Percentiles rank a stretch among this genome's conserved stretches.
Conservation (phyloP, 2,888 invertebrate genomes). For the Conops quadrifasciatus region DNA sequence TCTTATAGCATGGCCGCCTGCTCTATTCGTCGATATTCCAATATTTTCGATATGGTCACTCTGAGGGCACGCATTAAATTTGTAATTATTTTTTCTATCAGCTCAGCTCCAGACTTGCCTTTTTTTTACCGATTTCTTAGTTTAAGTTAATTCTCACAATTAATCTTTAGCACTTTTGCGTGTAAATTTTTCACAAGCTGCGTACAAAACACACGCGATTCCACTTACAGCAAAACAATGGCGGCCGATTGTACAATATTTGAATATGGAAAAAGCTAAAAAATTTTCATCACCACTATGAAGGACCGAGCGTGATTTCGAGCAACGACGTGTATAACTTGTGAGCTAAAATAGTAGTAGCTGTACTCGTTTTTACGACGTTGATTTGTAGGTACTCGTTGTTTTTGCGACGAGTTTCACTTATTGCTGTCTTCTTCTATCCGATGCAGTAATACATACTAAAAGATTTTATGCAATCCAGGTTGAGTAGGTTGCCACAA, state of each 20-base stretch:
- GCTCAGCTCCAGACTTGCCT: slow-evolving; percentile 23
- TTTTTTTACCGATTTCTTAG: background rate
- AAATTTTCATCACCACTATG: slow-evolving; percentile 29
- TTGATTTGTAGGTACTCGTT: slow-evolving; percentile 34
- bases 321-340: slow-evolving; percentile 29
- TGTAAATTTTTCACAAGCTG: slow-evolving; percentile 6
- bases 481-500: slow-evolving; percentile 2
- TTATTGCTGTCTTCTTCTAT: slow-evolving; percentile 10
- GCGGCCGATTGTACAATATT: slow-evolving; percentile 46
- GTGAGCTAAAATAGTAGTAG: slow-evolving; percentile 33
- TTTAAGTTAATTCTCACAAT: slow-evolving; percentile 14
- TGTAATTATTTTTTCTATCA: slow-evolving; percentile 20
- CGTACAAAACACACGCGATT: slow-evolving; percentile 31
- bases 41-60: slow-evolving; percentile 32
- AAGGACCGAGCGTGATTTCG: slow-evolving; percentile 26
- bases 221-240: slow-evolving; percentile 47
- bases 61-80: slow-evolving; percentile 25
- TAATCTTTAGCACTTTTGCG: slow-evolving; percentile 17
- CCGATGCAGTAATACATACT: background rate
- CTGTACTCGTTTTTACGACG: slow-evolving; percentile 41
- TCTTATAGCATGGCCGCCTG: slow-evolving; percentile 31
- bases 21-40: slow-evolving; percentile 27
- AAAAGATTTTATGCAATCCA: slow-evolving; percentile 2
- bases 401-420: slow-evolving; percentile 1
- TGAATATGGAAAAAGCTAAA: slow-evolving; percentile 33